These are phyloP conservation scores for Helicolenus hilgendorfi DNA, from an alignment of 2,797 vertebrate genomes.

Conservation along the genomic window DNA sequence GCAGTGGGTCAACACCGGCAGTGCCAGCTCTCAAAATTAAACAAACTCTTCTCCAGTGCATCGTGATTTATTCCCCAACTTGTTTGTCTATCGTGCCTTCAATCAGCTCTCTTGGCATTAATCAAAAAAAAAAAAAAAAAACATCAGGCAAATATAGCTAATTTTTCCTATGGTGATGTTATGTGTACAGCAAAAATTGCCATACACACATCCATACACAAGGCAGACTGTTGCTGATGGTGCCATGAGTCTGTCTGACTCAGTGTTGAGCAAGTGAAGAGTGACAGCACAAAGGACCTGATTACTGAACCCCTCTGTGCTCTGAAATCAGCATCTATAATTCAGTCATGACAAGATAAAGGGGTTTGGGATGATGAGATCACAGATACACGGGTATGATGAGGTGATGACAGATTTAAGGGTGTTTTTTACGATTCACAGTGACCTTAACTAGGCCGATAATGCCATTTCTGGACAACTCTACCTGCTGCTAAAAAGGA, in stretches of 20 bases:
- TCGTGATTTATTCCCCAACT: background rate
- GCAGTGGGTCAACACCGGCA: background rate
- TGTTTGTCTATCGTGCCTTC: background rate
- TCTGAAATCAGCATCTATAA: constrained; percentile 60
- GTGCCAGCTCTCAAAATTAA: background rate
- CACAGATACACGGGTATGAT: constrained; percentile 29
- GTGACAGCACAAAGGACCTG: constrained; percentile 26
- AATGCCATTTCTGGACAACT: background rate
- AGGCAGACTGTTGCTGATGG: background rate
- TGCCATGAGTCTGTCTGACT: constrained; percentile 10
- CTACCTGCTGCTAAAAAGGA: background rate
- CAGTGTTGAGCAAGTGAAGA: constrained; percentile 8
- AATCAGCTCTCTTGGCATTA: background rate
- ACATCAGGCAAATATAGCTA: background rate
- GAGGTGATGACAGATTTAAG: constrained; percentile 22
- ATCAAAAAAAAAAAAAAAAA: background rate
- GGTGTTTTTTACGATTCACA: background rate
- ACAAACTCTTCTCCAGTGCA: background rate
- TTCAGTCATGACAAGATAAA: constrained; percentile 55
- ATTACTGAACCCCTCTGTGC: constrained; percentile 30
- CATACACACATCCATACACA: background rate
- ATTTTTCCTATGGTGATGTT: background rate
- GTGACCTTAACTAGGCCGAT: constrained; percentile 7
- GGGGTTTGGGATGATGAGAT: constrained; percentile 27
- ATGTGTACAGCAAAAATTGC: background rate